Evolutionary conservation across 2,113 vertebrate species (phyloP).

Genomic region (cattle (Bos taurus)): DNA sequence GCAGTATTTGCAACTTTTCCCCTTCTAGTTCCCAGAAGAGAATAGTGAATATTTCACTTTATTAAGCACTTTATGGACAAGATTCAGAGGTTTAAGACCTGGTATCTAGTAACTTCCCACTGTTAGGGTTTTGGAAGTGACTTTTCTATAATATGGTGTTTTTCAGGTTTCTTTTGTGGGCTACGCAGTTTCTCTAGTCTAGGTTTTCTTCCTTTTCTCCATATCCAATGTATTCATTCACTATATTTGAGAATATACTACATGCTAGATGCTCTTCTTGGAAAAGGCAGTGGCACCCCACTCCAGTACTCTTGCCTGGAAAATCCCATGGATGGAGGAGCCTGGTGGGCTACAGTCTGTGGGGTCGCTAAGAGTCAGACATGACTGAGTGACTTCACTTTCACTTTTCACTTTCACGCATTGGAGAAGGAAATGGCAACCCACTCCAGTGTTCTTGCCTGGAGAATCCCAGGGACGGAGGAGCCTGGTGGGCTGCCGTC

Average conservation of each 20-base stretch:
- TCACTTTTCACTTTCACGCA: too few relatives aligned
- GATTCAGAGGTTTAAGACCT: slow-evolving; percentile 34
- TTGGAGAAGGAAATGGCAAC: too few relatives aligned
- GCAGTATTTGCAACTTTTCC: slow-evolving; percentile 54
- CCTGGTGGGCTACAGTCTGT: too few relatives aligned
- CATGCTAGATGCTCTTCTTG: neutral
- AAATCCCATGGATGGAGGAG: too few relatives aligned
- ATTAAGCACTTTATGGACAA: slow-evolving; percentile 64
- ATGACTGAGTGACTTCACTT: too few relatives aligned
- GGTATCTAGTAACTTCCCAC: neutral
- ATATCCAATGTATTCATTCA: neutral
- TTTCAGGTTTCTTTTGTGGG: slow-evolving; percentile 26
- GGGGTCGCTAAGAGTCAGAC: too few relatives aligned
- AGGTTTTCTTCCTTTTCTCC: neutral
- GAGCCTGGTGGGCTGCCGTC: too few relatives aligned
- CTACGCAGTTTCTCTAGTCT: slow-evolving; percentile 2
- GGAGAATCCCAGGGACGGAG: too few relatives aligned
- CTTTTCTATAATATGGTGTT: neutral
- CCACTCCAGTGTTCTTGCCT: too few relatives aligned
- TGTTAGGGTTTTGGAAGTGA: neutral
- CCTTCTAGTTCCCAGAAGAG: slow-evolving; percentile 45
- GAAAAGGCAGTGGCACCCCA: too few relatives aligned
- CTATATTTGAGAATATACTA: neutral
- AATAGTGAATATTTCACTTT: slow-evolving; percentile 58
- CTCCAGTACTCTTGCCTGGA: too few relatives aligned